These are phyloP conservation scores for Scaptomyza graminum DNA, from an alignment of 1,140 invertebrate species.

Conservation along the genomic window DNA sequence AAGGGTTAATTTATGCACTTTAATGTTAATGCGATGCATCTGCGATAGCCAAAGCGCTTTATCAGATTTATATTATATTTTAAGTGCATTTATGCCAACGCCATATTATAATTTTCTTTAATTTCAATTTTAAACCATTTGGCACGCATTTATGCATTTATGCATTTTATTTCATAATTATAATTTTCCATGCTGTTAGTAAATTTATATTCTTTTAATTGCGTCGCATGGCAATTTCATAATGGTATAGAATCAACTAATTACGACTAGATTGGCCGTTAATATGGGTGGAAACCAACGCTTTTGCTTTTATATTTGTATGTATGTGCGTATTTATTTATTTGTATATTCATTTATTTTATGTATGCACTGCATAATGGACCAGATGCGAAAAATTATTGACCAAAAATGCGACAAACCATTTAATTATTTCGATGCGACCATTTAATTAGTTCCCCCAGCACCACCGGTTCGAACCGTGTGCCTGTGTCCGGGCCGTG, in stretches of 20 bases:
- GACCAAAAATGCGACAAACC: slow-evolving; percentile 42
- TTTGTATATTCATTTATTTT: slow-evolving; percentile 15
- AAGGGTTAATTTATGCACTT: slow-evolving; percentile 74
- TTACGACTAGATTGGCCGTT: slow-evolving; percentile 51
- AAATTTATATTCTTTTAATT: slow-evolving; percentile 78
- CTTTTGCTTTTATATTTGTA: background rate
- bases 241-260: slow-evolving; percentile 58
- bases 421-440: slow-evolving; percentile 40
- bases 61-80: slow-evolving; percentile 71
- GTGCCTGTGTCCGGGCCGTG: slow-evolving; percentile 1
- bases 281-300: slow-evolving; percentile 33
- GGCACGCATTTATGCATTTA: slow-evolving; percentile 42
- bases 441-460: slow-evolving; percentile 47
- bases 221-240: slow-evolving; percentile 69
- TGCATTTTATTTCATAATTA: slow-evolving; percentile 59
- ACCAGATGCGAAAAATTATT: slow-evolving; percentile 33
- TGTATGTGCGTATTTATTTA: background rate
- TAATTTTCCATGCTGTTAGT: slow-evolving; percentile 45
- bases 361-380: slow-evolving; percentile 24
- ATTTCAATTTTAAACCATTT: slow-evolving; percentile 75
- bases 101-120: slow-evolving; percentile 71
- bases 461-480: background rate
- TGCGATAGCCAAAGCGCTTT: slow-evolving; percentile 51
- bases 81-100: slow-evolving; percentile 64
- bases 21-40: slow-evolving; percentile 75